Conservation (phyloP, 2,797 vertebrate species). For the Clarias laeviceps region DNA sequence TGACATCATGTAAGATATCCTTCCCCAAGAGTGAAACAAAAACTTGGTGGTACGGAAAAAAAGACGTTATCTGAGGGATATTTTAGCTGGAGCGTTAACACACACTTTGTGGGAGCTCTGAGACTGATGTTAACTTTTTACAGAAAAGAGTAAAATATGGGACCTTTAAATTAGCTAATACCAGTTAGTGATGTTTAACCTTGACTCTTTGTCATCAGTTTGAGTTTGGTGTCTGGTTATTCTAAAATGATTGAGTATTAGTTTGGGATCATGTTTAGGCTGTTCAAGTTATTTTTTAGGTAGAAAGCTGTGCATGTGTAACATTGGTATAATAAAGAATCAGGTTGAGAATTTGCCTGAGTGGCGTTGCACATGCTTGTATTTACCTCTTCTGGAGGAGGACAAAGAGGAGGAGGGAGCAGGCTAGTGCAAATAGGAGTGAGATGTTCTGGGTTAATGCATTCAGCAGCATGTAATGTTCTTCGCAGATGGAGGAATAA, state of each 20-base stretch:
- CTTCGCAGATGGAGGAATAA: conserved; percentile 53
- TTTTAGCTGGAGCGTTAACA: too few species aligned
- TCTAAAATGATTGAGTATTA: neutral
- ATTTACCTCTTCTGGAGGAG: neutral
- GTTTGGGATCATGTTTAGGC: neutral
- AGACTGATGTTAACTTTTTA: too few species aligned
- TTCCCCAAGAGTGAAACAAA: too few species aligned
- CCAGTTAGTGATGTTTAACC: neutral
- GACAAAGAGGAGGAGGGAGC: too few species aligned
- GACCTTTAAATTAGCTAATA: neutral
- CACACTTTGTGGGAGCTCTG: too few species aligned
- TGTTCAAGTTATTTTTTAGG: neutral
- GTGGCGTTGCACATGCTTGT: neutral
- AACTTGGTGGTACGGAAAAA: too few species aligned
- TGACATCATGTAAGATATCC: too few species aligned
- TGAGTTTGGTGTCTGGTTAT: neutral
- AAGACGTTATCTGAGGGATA: too few species aligned
- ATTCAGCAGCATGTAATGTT: conserved; percentile 49
- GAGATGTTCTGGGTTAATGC: conserved; percentile 45
- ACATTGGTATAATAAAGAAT: neutral
- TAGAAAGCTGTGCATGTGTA: neutral
- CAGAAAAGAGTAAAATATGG: too few species aligned
- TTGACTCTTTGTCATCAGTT: neutral
- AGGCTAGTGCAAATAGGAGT: conserved; percentile 8
- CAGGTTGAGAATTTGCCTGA: neutral